phyloP scores from a whole-genome alignment of 2,888 invertebrate genomes.

The Aporophyla nigra region DNA sequence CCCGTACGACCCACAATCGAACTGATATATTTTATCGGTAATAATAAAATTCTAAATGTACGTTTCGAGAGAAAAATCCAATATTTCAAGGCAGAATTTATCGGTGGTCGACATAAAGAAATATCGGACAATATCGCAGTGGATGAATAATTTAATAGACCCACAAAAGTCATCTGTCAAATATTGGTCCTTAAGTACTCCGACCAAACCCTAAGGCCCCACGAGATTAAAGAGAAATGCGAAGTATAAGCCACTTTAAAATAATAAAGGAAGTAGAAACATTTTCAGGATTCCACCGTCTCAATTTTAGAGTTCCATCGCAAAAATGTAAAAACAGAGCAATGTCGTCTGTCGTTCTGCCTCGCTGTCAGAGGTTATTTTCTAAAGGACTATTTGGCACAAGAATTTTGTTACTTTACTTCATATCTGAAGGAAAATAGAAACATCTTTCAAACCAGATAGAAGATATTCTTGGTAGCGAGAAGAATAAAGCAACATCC shows the following conservation, averaged over 20 bases:
- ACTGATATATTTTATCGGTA: conserved; percentile 5
- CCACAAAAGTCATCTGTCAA: conserved; percentile 38
- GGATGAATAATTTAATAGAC: conserved; percentile 43
- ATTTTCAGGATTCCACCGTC: conserved; percentile 48
- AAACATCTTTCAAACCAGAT: conserved; percentile 26
- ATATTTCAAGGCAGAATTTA: conserved; percentile 6
- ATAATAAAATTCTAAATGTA: conserved; percentile 13
- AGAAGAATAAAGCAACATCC: not conserved
- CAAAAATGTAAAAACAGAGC: conserved; percentile 59
- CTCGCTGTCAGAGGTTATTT: conserved; percentile 50
- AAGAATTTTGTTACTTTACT: conserved; percentile 47
- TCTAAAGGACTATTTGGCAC: conserved; percentile 61
- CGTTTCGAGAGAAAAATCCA: not conserved
- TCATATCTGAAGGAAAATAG: conserved; percentile 45
- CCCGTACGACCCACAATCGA: not conserved
- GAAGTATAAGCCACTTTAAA: conserved; percentile 36
- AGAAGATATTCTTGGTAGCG: conserved; percentile 17
- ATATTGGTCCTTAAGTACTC: conserved; percentile 32
- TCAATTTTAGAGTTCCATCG: conserved; percentile 53
- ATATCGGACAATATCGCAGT: conserved; percentile 31
- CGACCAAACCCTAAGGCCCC: conserved; percentile 18
- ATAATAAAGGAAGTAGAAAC: conserved; percentile 51
- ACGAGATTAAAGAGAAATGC: conserved; percentile 32
- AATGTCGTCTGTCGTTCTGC: conserved; percentile 51
- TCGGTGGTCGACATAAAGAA: conserved; percentile 8